Evolutionary conservation across 2,888 invertebrate genomes (phyloP).

Genomic region (Caenorhabditis macrosperma): DNA sequence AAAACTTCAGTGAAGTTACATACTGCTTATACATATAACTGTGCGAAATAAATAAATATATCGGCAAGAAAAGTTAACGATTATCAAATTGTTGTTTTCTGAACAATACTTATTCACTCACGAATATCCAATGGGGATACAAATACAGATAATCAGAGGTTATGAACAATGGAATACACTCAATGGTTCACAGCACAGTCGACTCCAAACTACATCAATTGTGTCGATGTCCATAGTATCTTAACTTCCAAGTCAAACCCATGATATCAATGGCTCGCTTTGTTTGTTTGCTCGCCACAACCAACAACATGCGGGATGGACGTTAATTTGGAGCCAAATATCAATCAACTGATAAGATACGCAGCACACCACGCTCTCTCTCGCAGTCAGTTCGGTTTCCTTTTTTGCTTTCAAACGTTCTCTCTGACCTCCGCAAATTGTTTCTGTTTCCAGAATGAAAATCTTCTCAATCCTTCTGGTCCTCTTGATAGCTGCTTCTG

Average conservation of each 20-base stretch:
- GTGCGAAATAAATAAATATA: too few relatives aligned
- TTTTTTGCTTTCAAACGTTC: neutral
- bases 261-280: slow-evolving; percentile 23
- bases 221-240: slow-evolving; percentile 10
- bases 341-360: slow-evolving; percentile 56
- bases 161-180: neutral
- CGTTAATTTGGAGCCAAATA: slow-evolving; percentile 59
- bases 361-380: slow-evolving; percentile 10
- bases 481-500: slow-evolving; percentile 15
- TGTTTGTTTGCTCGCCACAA: slow-evolving; percentile 37
- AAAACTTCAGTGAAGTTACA: too few relatives aligned
- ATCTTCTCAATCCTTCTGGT: slow-evolving; percentile 22
- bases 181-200: neutral
- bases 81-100: too few relatives aligned
- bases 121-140: too few relatives aligned
- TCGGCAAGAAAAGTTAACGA: too few relatives aligned
- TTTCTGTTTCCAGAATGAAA: slow-evolving; percentile 35
- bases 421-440: slow-evolving; percentile 4
- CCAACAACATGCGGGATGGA: slow-evolving; percentile 43
- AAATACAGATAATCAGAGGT: too few relatives aligned
- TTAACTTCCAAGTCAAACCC: slow-evolving; percentile 25
- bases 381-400: slow-evolving; percentile 7
- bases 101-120: too few relatives aligned
- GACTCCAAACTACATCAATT: neutral
- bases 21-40: too few relatives aligned